These are phyloP conservation scores for Barnardius zonarius DNA, from an alignment of 2,113 vertebrate species.

Conservation along the genomic window DNA sequence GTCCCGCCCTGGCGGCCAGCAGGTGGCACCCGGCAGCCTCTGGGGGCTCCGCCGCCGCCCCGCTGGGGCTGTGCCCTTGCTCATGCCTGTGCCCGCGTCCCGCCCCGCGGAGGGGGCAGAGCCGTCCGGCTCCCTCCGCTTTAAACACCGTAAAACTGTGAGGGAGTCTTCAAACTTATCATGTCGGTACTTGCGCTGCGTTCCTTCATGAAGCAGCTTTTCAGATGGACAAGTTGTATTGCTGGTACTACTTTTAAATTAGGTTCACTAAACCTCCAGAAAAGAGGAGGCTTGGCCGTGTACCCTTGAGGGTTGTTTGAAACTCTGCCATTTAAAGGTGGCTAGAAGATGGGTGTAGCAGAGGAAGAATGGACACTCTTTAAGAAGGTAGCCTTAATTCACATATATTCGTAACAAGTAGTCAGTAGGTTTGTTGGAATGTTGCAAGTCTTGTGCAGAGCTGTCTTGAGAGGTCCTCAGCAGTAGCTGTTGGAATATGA, in stretches of 20 bases:
- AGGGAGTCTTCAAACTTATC: not conserved
- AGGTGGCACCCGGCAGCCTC: not conserved
- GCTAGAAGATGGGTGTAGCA: not conserved
- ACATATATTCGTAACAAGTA: not conserved
- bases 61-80: fast-evolving
- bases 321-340: not conserved
- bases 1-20: fast-evolving
- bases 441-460: not conserved
- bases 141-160: not conserved
- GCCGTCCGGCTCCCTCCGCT: fast-evolving
- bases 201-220: not conserved
- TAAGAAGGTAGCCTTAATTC: not conserved
- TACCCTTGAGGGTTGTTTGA: not conserved
- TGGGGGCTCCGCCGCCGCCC: fast-evolving
- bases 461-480: not conserved
- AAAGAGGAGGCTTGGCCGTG: not conserved
- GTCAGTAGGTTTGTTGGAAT: not conserved
- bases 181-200: fast-evolving
- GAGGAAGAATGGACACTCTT: not conserved
- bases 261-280: not conserved
- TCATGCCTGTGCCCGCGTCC: too few relatives aligned
- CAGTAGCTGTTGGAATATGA: not conserved
- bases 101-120: not conserved
- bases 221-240: not conserved
- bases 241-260: not conserved